Base-by-base conservation (phyloP, 2,888 invertebrate genomes). In the Entomobrya multifasciata region DNA sequence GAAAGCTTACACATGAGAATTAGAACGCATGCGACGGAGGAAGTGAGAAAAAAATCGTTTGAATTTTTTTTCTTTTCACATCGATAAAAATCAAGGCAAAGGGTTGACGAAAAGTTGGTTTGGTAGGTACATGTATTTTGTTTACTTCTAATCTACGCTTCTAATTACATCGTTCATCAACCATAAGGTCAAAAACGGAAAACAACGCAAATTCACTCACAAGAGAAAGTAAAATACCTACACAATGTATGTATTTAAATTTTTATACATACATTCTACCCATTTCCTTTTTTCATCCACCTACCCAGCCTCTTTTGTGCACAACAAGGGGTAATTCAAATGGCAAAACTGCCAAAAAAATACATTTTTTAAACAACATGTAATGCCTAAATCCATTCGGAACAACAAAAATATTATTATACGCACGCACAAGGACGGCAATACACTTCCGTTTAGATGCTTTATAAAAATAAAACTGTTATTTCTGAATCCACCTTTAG, bases 71-170 rank as follows among this genome's bases (percentile, higher is more conserved):
- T n/a, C n/a, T n/a, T n/a, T n/a, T n/a, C n/a, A n/a, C n/a, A n/a
- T n/a, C n/a, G n/a, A n/a, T n/a, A n/a, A 47, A 47, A 47, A 47
- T 47, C 47, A 47, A 47, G 47, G 47, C 47, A n/a, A 47, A 47
- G n/a, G 2, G n/a, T n/a, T n/a, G n/a, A n/a, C n/a, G n/a, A n/a
- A n/a, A n/a, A n/a, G n/a, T n/a, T n/a, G n/a, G n/a, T n/a, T n/a
- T n/a, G n/a, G n/a, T n/a, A n/a, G n/a, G n/a, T n/a, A n/a, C n/a
- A n/a, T n/a, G n/a, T n/a, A n/a, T n/a, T 47, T 10, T 47, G 11
- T 47, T 47, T 47, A 47, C 47, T n/a, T 15, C 15, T 47, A 47
- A 47, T 47, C n/a, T 47, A 15, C 2, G 11, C 47, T 2, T 47
- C 15, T 47, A 47, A 47, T 47, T 47, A 47, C 47, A 47, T 8